Base-by-base conservation (phyloP, 37 sponge, comb jelly and placozoan genomes). In the Chondrilla cf. caribensis region DNA sequence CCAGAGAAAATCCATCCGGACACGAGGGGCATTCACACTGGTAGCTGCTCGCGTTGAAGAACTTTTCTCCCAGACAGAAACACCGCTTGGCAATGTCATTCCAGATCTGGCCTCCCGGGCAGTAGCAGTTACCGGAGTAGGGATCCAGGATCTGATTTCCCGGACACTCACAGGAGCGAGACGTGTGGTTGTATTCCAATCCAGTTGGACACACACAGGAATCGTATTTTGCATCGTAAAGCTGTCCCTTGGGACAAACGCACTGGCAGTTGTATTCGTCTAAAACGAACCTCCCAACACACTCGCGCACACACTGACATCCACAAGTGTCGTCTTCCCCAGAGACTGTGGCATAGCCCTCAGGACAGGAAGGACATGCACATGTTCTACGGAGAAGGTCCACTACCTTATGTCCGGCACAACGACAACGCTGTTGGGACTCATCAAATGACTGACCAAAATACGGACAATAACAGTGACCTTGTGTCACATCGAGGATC, bases 321-420 rank as follows among this genome's bases (percentile, higher is more conserved):
- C 41, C 36, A 39, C 76, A 73, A 2, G n/a, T 36, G 44, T 73
- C 76, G 18, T 38, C 44, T 21, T 38, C 14, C n/a, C 41, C 76
- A 21, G 0, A 17, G 11, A 73, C 76, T 42, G 41, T 2, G 19
- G 21, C 18, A 15, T 62, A 39, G 2, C 44, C 41, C 2, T 73
- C 76, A n/a, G 41, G 76, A 39, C 76, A 73, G 2, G 76, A 42
- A 40, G 43, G 3, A 73, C 76, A 73, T 15, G 21, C 36, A 42
- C 76, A 73, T n/a, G 15, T 15, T 6, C 25, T 2, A 40, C 6
- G 15, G 25, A 17, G 18, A 21, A 36, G 22, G 7, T 42, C 40
- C 18, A 73, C 24, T 2, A 73, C 43, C 43, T 73, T 73, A 38
- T 73, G 15, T 25, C 76, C 76, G 40, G 76, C 42, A 73, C 76